These are phyloP conservation scores for Clytia hemisphaerica DNA, from an alignment of 30 jellyfish, hydroid and myxozoan genomes.

Conservation along the genomic window DNA sequence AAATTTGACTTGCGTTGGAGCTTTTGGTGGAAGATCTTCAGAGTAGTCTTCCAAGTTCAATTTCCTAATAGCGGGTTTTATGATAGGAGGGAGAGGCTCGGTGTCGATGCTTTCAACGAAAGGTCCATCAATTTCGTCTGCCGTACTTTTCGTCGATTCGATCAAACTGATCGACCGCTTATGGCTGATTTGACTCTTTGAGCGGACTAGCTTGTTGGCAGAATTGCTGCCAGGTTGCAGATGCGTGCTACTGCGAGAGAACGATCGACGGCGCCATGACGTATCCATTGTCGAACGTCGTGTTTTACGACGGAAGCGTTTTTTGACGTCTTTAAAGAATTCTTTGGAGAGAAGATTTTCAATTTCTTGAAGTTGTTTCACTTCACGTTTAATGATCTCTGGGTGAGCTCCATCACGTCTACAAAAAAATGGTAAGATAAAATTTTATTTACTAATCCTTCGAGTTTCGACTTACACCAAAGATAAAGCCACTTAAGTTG, in stretches of 20 bases:
- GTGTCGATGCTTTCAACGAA: not conserved
- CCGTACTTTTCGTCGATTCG: not conserved
- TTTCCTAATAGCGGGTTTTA: not conserved
- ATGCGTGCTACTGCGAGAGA: not conserved
- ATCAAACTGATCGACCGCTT: not conserved
- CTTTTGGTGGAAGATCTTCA: not conserved
- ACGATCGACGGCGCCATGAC: not conserved
- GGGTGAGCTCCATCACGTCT: conserved; percentile 69
- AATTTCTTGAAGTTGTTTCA: conserved; percentile 56
- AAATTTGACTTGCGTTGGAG: not conserved
- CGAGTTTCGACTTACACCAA: not conserved
- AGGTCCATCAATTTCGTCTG: not conserved
- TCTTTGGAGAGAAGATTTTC: conserved; percentile 78
- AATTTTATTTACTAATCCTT: not conserved
- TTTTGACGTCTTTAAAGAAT: conserved; percentile 65
- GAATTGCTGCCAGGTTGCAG: not conserved
- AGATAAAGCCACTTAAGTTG: not conserved
- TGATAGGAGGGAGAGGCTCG: no score
- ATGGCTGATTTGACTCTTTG: not conserved
- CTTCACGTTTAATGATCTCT: conserved; percentile 56
- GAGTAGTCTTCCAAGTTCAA: not conserved
- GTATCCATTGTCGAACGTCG: conserved; percentile 42
- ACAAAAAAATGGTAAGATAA: not conserved
- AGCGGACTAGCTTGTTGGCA: not conserved
- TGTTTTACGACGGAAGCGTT: conserved; percentile 48